Evolutionary conservation across 2,888 invertebrate genomes (phyloP), one percentile per base, ranked within the genome.

Genomic region (Zhengitettix transpicula): DNA sequence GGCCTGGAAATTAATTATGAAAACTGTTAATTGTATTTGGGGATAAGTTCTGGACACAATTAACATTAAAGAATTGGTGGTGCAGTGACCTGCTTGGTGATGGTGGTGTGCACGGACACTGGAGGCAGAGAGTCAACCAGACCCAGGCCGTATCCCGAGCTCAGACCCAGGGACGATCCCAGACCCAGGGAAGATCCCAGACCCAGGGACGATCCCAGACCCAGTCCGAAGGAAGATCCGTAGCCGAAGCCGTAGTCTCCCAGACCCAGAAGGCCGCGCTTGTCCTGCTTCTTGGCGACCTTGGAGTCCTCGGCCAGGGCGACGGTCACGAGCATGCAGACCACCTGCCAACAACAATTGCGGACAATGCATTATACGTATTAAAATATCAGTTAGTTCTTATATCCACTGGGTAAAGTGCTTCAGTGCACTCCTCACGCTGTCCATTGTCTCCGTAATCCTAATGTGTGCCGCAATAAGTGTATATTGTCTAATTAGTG

Each of bases 251-350:
- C 56, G n/a, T 11, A 10, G 16, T 9, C 8, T 16, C 60, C 60
- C 17, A 55, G 55, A 3, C 58, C 72, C 56, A 70, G 65, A 60
- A 88, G 74, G 60, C 88, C 87, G 68, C 88, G 81, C 71, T 88
- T 88, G 66, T 86, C 85, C 70, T 85, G 84, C 66, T 85, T 83
- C 70, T 86, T 86, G 71, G 56, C 71, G 73, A 63, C 78, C 75
- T 67, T 73, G 62, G 58, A 74, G 63, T 83, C 83, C 58, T 66
- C 71, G 10, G 52, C 53, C 15, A 73, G 77, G 60, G 73, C 71
- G 56, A 71, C 73, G 63, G 78, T 75, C 55, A 41, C n/a, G 41
- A 14, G 28, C 53, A 16, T 52, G 56, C 52, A 68, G 62, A 67
- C 66, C 44, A 68, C 72, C 62, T 74, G 74, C 9, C 66, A 69